phyloP scores from a whole-genome alignment of 23 tunicate species.

The Ciona savignyi region DNA sequence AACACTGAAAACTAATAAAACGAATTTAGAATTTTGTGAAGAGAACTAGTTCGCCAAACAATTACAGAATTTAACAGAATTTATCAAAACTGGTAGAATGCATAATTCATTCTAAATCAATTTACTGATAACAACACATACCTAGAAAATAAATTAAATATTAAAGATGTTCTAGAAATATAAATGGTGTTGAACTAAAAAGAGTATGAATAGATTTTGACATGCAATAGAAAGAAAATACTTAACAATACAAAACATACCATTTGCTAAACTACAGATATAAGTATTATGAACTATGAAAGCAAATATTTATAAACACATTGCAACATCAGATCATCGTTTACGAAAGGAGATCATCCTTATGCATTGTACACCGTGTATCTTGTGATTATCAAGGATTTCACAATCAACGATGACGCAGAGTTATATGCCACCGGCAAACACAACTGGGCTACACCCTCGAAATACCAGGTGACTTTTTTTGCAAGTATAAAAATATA shows the following conservation, averaged over 20 bases:
- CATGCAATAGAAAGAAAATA: conserved; percentile 1
- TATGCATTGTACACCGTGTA: conserved; percentile 76
- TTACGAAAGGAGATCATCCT: conserved; percentile 53
- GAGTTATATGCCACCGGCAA: background rate
- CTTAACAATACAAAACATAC: background rate
- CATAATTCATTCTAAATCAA: too few species aligned
- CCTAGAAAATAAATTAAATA: background rate
- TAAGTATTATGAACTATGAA: background rate
- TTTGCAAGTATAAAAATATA: background rate
- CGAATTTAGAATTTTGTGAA: too few species aligned
- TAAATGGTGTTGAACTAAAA: background rate
- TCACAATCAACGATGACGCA: conserved; percentile 35
- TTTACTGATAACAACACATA: too few species aligned
- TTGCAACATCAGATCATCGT: conserved; percentile 29
- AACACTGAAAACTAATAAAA: too few species aligned
- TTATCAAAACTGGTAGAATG: too few species aligned
- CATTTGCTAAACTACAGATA: background rate
- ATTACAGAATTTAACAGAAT: too few species aligned
- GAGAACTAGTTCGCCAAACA: too few species aligned
- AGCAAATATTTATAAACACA: background rate
- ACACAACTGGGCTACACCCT: conserved; percentile 31
- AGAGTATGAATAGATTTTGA: background rate
- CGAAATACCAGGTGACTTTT: conserved; percentile 29
- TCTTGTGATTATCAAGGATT: conserved; percentile 68
- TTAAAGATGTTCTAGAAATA: background rate